phyloP scores from a whole-genome alignment of 2,797 vertebrate genomes.

The Setipinna tenuifilis region DNA sequence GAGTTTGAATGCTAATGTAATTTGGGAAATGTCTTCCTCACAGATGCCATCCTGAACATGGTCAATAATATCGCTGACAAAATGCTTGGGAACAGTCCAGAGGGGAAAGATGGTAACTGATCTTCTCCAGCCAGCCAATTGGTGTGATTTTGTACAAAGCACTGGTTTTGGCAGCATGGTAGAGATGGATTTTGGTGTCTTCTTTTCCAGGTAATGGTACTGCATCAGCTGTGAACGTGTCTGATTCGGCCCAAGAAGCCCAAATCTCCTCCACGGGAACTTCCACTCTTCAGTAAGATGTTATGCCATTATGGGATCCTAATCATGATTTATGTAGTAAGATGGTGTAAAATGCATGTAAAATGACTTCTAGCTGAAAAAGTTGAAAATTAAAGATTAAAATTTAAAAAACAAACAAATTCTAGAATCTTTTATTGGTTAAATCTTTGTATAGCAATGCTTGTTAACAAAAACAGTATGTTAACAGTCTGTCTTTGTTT shows the following conservation, averaged over 20 bases:
- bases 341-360: too few relatives aligned
- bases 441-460: too few relatives aligned
- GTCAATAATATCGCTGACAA: conserved; percentile 96
- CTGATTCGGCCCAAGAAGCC: neutral
- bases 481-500: too few relatives aligned
- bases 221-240: neutral
- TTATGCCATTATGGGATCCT: neutral
- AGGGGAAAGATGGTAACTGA: conserved; percentile 66
- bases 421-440: too few relatives aligned
- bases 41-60: conserved; percentile 97
- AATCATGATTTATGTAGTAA: too few relatives aligned
- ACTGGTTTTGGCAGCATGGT: neutral
- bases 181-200: neutral
- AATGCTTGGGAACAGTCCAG: conserved; percentile 87
- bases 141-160: neutral
- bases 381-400: too few relatives aligned
- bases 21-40: conserved; percentile 28
- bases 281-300: neutral
- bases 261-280: neutral
- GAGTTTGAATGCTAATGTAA: conserved; percentile 1
- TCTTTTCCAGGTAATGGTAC: neutral
- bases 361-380: too few relatives aligned
- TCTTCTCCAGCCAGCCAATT: neutral
- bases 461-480: too few relatives aligned
- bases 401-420: too few relatives aligned